These are phyloP conservation scores for Sorex maritimensis DNA, from an alignment of 2,797 vertebrate genomes.

Conservation along the genomic window DNA sequence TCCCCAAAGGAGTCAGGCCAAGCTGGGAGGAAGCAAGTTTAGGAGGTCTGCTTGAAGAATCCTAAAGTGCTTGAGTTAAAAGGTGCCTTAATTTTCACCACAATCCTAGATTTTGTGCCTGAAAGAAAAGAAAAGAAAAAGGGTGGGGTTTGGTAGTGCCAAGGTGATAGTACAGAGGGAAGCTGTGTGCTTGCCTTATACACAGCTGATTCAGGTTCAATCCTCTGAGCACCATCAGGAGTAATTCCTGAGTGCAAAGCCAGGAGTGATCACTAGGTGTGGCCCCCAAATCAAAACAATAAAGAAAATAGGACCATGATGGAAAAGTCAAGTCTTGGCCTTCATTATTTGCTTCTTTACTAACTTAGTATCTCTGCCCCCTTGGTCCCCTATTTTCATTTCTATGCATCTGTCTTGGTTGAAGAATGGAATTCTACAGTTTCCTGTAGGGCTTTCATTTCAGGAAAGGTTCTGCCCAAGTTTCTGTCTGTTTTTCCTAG, in stretches of 20 bases:
- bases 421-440: conserved; percentile 42
- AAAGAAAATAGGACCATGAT: neutral
- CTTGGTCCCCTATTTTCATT: neutral
- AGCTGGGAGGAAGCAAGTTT: neutral
- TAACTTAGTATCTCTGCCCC: neutral
- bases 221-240: too few relatives aligned
- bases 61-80: neutral
- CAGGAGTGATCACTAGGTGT: too few relatives aligned
- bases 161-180: too few relatives aligned
- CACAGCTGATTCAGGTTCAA: too few relatives aligned
- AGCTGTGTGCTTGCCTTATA: too few relatives aligned
- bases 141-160: too few relatives aligned
- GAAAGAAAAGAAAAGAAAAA: neutral
- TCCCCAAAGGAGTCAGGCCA: neutral
- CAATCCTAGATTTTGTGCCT: neutral
- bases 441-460: neutral
- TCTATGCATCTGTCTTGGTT: neutral
- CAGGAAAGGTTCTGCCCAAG: neutral
- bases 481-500: neutral
- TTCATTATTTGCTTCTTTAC: neutral
- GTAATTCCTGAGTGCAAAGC: too few relatives aligned
- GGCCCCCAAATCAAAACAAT: too few relatives aligned
- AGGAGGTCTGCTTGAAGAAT: neutral
- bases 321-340: neutral
- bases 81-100: neutral